Evolutionary conservation across 2,797 vertebrate species (phyloP).

Genomic region (Cetoscarus ocellatus): DNA sequence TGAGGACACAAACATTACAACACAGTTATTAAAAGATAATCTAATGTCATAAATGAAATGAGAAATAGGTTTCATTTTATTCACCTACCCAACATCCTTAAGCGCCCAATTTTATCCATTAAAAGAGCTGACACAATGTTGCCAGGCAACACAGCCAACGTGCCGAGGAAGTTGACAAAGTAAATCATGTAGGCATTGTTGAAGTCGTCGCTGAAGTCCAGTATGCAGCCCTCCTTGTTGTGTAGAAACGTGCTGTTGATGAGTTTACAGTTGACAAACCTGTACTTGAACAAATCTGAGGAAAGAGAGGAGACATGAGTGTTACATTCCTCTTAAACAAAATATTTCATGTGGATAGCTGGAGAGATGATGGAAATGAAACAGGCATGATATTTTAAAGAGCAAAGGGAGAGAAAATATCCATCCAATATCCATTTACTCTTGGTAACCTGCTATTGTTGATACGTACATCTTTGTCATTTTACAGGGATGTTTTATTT

Average conservation of each 20-base stretch:
- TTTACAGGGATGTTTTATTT: neutral
- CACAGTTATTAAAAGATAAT: neutral
- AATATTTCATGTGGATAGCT: neutral
- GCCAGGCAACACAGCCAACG: constrained; percentile 94
- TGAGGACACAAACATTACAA: constrained; percentile 3
- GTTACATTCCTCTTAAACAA: neutral
- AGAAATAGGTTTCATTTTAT: neutral
- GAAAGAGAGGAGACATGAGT: neutral
- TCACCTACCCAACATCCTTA: constrained; percentile 94
- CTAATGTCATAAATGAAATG: neutral
- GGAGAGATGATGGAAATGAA: neutral
- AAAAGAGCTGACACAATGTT: constrained; percentile 97
- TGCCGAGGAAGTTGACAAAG: constrained; percentile 97
- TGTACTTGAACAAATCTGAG: constrained; percentile 90
- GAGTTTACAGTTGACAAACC: constrained; percentile 91
- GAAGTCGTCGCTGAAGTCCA: constrained; percentile 94
- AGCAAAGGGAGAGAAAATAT: neutral
- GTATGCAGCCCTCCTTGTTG: constrained; percentile 96
- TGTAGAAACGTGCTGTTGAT: constrained; percentile 96
- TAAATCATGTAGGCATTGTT: constrained; percentile 99
- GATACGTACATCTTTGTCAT: too few species aligned
- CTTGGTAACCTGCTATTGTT: neutral
- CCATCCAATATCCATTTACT: too few species aligned
- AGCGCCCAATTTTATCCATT: constrained; percentile 98
- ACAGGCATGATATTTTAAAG: neutral